These are phyloP conservation scores for Girardia tigrina DNA, from an alignment of 2,888 invertebrate genomes.

Conservation along the genomic window DNA sequence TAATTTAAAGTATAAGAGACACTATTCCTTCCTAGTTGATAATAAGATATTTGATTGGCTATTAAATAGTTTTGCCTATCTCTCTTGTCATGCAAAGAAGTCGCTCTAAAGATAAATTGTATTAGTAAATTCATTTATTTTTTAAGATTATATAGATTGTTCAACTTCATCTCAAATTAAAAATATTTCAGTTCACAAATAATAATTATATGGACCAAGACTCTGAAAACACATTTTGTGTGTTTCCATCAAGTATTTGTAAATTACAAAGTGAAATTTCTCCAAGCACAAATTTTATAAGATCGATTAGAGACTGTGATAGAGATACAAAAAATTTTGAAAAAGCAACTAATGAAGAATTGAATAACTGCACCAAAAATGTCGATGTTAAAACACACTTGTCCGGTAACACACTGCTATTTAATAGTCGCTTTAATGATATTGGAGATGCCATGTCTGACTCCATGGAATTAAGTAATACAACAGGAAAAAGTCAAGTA, in stretches of 20 bases:
- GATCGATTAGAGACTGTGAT: not conserved
- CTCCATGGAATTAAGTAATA: not conserved
- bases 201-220: conserved; percentile 10
- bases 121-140: not conserved
- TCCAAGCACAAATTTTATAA: not conserved
- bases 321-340: not conserved
- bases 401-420: not conserved
- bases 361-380: conserved; percentile 23
- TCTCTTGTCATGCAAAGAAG: not conserved
- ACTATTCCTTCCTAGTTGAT: not conserved
- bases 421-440: conserved; percentile 1
- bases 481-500: not conserved
- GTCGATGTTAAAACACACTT: not conserved
- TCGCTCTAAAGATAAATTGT: not conserved
- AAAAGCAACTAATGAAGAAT: not conserved
- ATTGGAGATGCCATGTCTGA: conserved; percentile 4
- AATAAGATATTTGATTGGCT: not conserved
- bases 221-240: not conserved
- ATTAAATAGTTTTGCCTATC: not conserved
- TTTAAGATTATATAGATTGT: not conserved
- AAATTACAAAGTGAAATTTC: not conserved
- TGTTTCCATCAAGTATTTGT: not conserved
- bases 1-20: no score
- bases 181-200: not conserved
- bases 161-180: not conserved